A percentile compares a stretch with the other conserved stretches of the same genome.
phyloP scores from a whole-genome alignment of 2,888 invertebrate species.

The Phaedon cochleariae region DNA sequence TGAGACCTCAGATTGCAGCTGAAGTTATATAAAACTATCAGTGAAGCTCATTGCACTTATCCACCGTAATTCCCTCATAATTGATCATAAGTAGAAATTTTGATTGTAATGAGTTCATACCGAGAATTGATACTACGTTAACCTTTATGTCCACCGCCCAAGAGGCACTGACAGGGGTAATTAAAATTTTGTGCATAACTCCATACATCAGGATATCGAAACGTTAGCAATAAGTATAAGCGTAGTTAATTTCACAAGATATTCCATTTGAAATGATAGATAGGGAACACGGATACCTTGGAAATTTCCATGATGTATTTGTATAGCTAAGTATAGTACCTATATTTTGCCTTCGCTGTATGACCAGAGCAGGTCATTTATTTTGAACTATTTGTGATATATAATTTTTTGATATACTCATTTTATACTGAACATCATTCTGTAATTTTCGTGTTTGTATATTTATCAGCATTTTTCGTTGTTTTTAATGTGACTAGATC shows the following conservation, averaged over 20 bases:
- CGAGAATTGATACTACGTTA: conserved; percentile 23
- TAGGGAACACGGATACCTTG: not conserved
- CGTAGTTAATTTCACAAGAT: not conserved
- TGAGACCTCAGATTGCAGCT: no score
- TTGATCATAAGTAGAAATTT: no score
- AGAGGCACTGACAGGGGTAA: conserved; percentile 24
- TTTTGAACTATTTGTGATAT: conserved; percentile 10
- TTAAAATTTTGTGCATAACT: conserved; percentile 13
- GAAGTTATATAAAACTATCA: no score
- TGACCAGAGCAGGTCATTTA: not conserved
- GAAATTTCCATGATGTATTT: not conserved
- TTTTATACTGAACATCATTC: conserved; percentile 6
- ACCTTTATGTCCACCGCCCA: conserved; percentile 14
- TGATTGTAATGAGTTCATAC: no score
- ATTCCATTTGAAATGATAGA: no score
- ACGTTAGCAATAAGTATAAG: conserved; percentile 13
- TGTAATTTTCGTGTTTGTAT: not conserved
- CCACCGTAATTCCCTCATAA: no score
- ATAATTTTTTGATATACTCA: conserved; percentile 20
- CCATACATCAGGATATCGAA: conserved; percentile 6
- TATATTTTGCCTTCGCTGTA: not conserved
- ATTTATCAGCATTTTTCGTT: not conserved
- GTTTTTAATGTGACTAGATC: not conserved
- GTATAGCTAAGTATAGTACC: not conserved
- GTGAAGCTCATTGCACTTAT: no score